Percentiles rank a stretch among this genome's conserved stretches.
These are phyloP conservation scores for Junonia oenone DNA, from an alignment of 2,888 invertebrate genomes.

Conservation along the genomic window DNA sequence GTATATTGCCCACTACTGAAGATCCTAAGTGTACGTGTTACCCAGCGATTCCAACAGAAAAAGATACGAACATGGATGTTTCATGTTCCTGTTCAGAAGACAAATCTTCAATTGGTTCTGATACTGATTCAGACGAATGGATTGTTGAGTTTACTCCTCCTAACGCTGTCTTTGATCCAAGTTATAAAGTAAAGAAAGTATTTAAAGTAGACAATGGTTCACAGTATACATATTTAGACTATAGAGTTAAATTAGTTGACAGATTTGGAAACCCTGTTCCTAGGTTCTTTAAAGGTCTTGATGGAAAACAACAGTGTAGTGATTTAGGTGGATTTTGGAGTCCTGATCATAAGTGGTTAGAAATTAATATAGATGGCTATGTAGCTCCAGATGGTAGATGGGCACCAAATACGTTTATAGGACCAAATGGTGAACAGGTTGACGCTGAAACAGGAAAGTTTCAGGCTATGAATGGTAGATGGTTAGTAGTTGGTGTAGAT, in stretches of 20 bases:
- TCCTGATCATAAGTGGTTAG: constrained; percentile 58
- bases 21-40: constrained; percentile 58
- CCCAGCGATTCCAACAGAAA: constrained; percentile 47
- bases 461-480: constrained; percentile 47
- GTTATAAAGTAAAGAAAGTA: constrained; percentile 50
- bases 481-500: constrained; percentile 61
- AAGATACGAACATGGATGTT: constrained; percentile 44
- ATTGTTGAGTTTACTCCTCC: constrained; percentile 72
- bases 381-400: constrained; percentile 61
- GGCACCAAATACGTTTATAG: constrained; percentile 58
- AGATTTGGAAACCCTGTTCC: constrained; percentile 59
- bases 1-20: constrained; percentile 57
- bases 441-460: constrained; percentile 60
- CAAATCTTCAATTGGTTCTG: constrained; percentile 45
- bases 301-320: constrained; percentile 66
- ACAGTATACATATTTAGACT: constrained; percentile 65
- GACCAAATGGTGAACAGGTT: constrained; percentile 57
- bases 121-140: constrained; percentile 71
- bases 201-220: constrained; percentile 41
- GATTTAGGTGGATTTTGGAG: constrained; percentile 71
- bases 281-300: constrained; percentile 62
- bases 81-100: constrained; percentile 69
- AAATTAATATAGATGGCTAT: constrained; percentile 64
- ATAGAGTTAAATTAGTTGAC: constrained; percentile 59
- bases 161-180: constrained; percentile 54